These are phyloP conservation scores for Cichlasoma orientale DNA, from an alignment of 2,797 vertebrate species.

Conservation along the genomic window DNA sequence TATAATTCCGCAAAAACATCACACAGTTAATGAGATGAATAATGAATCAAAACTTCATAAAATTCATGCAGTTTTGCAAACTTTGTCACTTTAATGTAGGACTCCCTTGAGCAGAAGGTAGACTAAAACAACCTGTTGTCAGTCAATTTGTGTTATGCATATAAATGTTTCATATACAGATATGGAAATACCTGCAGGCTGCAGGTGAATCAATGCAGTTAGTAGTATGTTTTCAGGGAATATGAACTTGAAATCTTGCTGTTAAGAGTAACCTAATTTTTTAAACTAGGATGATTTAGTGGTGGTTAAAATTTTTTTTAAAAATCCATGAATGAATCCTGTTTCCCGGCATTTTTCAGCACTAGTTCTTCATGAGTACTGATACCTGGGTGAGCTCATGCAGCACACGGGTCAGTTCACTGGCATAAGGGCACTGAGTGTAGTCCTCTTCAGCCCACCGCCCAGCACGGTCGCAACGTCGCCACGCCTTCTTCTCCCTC, in stretches of 20 bases:
- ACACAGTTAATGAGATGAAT: neutral
- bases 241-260: neutral
- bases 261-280: neutral
- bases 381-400: conserved; percentile 89
- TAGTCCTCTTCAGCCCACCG: conserved; percentile 90
- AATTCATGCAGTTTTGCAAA: neutral
- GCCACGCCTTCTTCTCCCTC: conserved; percentile 87
- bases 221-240: neutral
- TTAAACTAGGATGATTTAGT: neutral
- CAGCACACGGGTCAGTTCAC: conserved; percentile 87
- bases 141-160: too few species aligned
- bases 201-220: neutral
- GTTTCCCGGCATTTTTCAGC: neutral
- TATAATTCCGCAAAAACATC: conserved; percentile 1
- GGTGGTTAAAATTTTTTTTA: neutral
- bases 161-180: neutral
- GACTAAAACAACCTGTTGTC: neutral
- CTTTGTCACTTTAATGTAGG: neutral
- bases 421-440: conserved; percentile 88
- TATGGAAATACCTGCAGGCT: neutral
- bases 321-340: neutral
- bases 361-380: neutral
- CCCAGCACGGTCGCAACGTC: conserved; percentile 85
- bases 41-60: neutral
- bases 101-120: neutral